Evolutionary conservation across 2,113 vertebrate genomes (phyloP), one percentile per base, ranked within the genome.

Genomic region (Poeciliopsis occidentalis): DNA sequence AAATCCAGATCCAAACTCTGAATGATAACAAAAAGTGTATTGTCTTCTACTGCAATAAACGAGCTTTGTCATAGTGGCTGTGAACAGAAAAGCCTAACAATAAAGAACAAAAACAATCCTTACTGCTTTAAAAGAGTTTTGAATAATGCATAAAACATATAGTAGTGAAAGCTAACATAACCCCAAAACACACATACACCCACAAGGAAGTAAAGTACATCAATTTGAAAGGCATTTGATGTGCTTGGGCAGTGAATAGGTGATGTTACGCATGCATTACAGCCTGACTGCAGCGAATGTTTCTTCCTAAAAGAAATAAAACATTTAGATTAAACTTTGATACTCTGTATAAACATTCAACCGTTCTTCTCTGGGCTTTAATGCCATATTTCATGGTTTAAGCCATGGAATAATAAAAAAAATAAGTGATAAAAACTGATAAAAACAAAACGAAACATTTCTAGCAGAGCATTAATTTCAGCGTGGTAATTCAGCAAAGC

Each of bases 61-160:
- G 31, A 73, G 19, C 19, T 27, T 37, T 41, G 37, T 70, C 72
- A 68, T 60, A 72, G 68, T 13, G 41, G 15, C 70, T 67, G 26
- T 4, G 29, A 51, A 67, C 39, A 61, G 31, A 65, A 74, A 72
- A 71, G n/a, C 34, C 51, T 17, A 61, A 71, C 79, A 63, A 82
- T 67, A 73, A 87, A 81, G 31, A 84, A 75, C 73, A 75, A 76
- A 83, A 86, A 78, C 78, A 74, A 47, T 60, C 44, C 41, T 17
- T 57, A 8, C 22, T 74, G 62, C 30, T 73, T 74, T 77, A 63
- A 74, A 60, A 73, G 75, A 12, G 24, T 78, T 78, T 65, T 89
- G 79, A 90, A 90, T 88, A 87, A 88, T 89, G 79, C 73, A 87
- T 91, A 72, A 64, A 84, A 82, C 82, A 84, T 67, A 62, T 70